A percentile compares a stretch with the other conserved stretches of the same genome.
Conservation (phyloP, 2,797 vertebrate species). For the Neopelma chrysocephalum region DNA sequence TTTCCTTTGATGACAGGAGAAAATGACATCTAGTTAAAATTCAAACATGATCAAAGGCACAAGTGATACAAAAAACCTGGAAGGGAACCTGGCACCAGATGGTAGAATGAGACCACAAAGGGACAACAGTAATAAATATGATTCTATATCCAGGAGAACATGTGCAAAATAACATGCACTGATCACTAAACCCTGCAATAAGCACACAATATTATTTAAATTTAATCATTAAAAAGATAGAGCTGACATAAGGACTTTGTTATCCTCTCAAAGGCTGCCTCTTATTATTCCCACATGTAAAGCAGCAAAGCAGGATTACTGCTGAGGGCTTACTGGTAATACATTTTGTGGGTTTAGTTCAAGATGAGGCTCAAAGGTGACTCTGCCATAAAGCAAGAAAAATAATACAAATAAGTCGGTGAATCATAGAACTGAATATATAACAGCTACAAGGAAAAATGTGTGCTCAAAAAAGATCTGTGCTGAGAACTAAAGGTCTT, state of each 20-base stretch:
- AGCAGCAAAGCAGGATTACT: not conserved
- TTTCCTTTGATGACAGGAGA: slow-evolving; percentile 15
- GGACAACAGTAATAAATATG: not conserved
- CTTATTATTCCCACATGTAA: not conserved
- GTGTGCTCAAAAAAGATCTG: slow-evolving; percentile 47
- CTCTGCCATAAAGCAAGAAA: not conserved
- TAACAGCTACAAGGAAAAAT: slow-evolving; percentile 26
- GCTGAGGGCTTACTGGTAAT: not conserved
- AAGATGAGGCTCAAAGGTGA: slow-evolving; percentile 16
- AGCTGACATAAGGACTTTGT: slow-evolving; percentile 2
- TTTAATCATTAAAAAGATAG: not conserved
- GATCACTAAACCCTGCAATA: not conserved
- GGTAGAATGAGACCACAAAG: slow-evolving; percentile 4
- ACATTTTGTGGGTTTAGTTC: not conserved
- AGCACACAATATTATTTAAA: slow-evolving; percentile 5
- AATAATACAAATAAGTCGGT: not conserved
- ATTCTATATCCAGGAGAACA: not conserved
- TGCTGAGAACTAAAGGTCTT: slow-evolving; percentile 55
- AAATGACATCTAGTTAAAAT: slow-evolving; percentile 29
- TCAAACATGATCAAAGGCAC: slow-evolving; percentile 35
- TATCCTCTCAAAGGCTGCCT: slow-evolving; percentile 22
- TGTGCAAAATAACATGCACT: not conserved
- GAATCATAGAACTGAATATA: slow-evolving; percentile 34
- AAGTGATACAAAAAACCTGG: not conserved
- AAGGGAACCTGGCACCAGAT: slow-evolving; percentile 20